Base-by-base conservation (phyloP, 2,113 vertebrate genomes). In the Nothocercus julius region DNA sequence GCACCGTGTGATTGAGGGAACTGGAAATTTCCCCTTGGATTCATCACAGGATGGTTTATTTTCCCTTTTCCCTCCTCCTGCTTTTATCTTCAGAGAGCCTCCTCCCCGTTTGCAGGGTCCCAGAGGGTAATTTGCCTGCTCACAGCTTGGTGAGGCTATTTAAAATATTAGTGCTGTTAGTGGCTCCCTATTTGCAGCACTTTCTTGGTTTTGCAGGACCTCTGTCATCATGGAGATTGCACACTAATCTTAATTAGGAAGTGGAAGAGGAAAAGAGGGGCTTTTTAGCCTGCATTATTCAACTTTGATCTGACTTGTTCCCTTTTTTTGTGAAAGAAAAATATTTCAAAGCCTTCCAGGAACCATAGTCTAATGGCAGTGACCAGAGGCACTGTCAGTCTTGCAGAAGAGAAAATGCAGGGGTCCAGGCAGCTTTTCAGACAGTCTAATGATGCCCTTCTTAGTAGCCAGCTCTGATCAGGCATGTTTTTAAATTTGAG, bases 231-330 rank as follows among this genome's bases (percentile, higher is more conserved):
- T 56, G 56, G 85, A 94, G 93, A 97, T 96, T 94, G 92, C 61
- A 82, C n/a, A 58, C 62, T 97, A 84, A 96, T 96, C 94, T 96
- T 97, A 93, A 96, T 96, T 96, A 97, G 90, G 87, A 96, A 95
- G 80, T 82, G 91, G 93, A 90, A 93, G 79, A 93, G 96, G 95
- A 96, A 92, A 80, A 94, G 94, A 92, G 56, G 76, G 58, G 75
- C 83, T 68, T 93, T 96, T 96, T 82, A 96, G 87, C 59, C 28
- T 54, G 83, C 54, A 68, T 97, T 96, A 94, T 85, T 87, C 89
- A 92, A 87, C 93, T 95, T 93, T 96, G 94, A 96, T 97, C 87
- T 83, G 76, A 88, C 68, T 95, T 81, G 47, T 85, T 94, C 70
- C 77, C 54, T 94, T 96, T 95, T 75, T 90, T 82, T 95, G 49